These are phyloP conservation scores for Crotalus helleri DNA, from an alignment of 2,113 vertebrate species.

Conservation along the genomic window DNA sequence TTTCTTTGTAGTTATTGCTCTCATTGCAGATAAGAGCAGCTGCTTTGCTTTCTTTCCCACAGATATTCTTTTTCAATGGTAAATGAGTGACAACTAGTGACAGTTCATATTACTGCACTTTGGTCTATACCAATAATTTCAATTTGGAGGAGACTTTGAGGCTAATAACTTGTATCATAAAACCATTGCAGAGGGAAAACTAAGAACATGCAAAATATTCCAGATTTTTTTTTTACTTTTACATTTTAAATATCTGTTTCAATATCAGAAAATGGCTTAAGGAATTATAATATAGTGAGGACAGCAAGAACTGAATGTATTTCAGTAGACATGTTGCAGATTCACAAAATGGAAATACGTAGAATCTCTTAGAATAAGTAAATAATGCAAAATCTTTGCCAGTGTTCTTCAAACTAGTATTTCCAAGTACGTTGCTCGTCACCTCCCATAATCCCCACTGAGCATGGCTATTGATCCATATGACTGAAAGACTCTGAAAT, in stretches of 20 bases:
- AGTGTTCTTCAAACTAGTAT: not conserved
- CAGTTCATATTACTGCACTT: constrained; percentile 32
- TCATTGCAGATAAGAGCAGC: not conserved
- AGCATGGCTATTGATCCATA: not conserved
- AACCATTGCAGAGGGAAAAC: not conserved
- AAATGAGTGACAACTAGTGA: constrained; percentile 68
- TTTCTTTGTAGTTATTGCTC: not conserved
- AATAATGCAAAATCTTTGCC: not conserved
- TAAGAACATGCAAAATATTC: not conserved
- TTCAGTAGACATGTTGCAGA: not conserved
- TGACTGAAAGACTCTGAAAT: not conserved
- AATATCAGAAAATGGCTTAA: fast-evolving
- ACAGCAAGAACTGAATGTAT: not conserved
- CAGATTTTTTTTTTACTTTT: fast-evolving
- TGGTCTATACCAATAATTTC: not conserved
- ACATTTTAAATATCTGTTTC: not conserved
- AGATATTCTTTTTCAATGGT: constrained; percentile 44
- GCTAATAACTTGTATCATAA: not conserved
- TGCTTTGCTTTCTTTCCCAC: not conserved
- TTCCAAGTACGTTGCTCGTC: not conserved
- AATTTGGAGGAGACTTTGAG: not conserved
- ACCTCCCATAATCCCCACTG: not conserved
- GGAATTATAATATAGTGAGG: not conserved
- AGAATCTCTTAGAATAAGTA: not conserved
- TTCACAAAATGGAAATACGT: not conserved